A percentile compares a stretch with the other conserved stretches of the same genome.
phyloP scores from a whole-genome alignment of 2,113 vertebrate species.

The Parotia lawesii region DNA sequence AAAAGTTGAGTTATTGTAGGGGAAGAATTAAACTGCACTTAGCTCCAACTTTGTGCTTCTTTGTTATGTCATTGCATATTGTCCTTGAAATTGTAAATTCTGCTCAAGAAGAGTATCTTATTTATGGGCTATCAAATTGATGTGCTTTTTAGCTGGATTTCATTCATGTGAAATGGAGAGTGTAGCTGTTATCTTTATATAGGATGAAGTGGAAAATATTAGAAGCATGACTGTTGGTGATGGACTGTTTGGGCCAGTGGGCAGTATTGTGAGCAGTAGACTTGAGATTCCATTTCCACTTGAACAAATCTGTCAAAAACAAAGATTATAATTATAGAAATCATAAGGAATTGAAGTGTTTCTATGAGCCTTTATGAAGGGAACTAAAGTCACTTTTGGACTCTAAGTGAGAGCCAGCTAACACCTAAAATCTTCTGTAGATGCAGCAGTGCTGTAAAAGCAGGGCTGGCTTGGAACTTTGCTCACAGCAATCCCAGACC shows the following conservation, averaged over 20 bases:
- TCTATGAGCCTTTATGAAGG: background rate
- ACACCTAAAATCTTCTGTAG: background rate
- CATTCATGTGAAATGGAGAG: background rate
- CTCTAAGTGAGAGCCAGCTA: background rate
- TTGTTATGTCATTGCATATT: background rate
- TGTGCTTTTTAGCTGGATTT: background rate
- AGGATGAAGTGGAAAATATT: background rate
- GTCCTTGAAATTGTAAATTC: background rate
- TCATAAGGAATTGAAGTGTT: background rate
- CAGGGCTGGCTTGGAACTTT: background rate
- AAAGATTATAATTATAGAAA: background rate
- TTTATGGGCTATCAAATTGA: background rate
- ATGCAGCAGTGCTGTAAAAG: background rate
- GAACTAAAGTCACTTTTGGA: background rate
- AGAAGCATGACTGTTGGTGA: background rate
- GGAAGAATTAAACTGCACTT: background rate
- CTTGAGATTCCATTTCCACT: background rate
- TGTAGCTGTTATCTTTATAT: background rate
- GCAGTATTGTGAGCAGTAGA: background rate
- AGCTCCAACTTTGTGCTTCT: background rate
- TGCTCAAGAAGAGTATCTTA: background rate
- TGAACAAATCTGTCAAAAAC: background rate
- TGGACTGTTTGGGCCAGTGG: background rate
- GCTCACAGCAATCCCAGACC: background rate
- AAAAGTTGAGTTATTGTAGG: rapidly evolving